Evolutionary conservation across 2,797 vertebrate species (phyloP), one percentile per base, ranked within the genome.

Genomic region (Eurystomus glaucurus): DNA sequence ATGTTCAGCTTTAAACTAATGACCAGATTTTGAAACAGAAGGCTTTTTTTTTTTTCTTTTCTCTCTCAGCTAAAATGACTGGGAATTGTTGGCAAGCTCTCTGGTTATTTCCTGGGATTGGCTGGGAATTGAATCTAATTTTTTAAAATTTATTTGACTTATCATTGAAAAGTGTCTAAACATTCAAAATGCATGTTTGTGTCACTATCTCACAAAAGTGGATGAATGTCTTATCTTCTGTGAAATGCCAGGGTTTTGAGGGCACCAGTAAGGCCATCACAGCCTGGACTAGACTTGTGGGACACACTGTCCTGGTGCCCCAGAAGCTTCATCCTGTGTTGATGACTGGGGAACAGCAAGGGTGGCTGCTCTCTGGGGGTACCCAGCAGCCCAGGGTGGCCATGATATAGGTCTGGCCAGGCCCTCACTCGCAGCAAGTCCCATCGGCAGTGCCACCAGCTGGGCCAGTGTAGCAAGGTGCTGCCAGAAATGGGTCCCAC

Each of bases 311-410:
- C 2, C 0, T 0, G 31, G 48, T 0, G 0, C 8, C 29, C 14
- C 50, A 18, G 48, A 12, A 62, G 46, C 1, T 1, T 37, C 41
- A 5, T 7, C 17, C 37, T 3, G 0, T 0, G 3, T 12, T 1
- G 1, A 28, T 21, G 5, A 1, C 0, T 0, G 0, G 35, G 43
- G 45, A 35, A 22, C 5, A 2, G 39, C 0, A 0, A 17, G 10
- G 50, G 19, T 3, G 3, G 45, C 19, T 43, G 50, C 29, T 54
- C 26, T 8, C 45, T 16, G 20, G 9, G 41, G 26, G n/a, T 17
- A 52, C 28, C 8, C 2, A 14, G 11, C 0, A 0, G 28, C 19
- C 10, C 11, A 15, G 23, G 25, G 10, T 9, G n/a, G 22, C 11
- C 0, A 0, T 4, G 1, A 35, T 29, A 25, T 2, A 4, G 5